These are phyloP conservation scores for Aphis gossypii DNA, from an alignment of 1,140 invertebrate genomes.

Conservation along the genomic window DNA sequence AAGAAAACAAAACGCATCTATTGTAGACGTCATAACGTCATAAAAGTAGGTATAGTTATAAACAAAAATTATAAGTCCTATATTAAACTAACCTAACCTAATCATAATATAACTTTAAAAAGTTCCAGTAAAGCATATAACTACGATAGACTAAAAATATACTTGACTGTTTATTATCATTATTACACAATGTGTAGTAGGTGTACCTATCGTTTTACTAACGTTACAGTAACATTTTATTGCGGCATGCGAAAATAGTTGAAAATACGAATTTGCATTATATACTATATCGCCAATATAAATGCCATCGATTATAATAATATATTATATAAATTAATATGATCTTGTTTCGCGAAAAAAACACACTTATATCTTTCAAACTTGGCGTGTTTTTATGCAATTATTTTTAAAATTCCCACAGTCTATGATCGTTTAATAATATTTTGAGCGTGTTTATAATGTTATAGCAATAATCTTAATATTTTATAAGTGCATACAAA, in stretches of 20 bases:
- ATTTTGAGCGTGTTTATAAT: not conserved
- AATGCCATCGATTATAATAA: not conserved
- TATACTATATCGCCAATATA: not conserved
- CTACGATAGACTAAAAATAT: no score
- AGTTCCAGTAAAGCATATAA: no score
- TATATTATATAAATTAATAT: not conserved
- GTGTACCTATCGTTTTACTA: not conserved
- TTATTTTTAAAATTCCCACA: not conserved
- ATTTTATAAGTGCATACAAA: not conserved
- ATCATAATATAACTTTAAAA: no score
- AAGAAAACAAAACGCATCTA: not conserved
- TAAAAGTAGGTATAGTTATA: no score
- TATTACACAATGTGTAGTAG: no score
- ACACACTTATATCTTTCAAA: not conserved
- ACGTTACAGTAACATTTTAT: not conserved
- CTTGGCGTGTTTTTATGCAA: not conserved
- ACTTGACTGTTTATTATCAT: not conserved
- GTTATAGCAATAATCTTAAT: not conserved
- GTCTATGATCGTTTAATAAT: not conserved
- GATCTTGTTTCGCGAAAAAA: no score
- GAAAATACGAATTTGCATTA: not conserved
- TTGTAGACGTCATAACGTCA: not conserved
- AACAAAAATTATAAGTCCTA: no score
- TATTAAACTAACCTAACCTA: no score
- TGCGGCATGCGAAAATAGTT: not conserved